Conservation (phyloP, 2,888 invertebrate genomes). For the Harpagoxenus sublaevis region DNA sequence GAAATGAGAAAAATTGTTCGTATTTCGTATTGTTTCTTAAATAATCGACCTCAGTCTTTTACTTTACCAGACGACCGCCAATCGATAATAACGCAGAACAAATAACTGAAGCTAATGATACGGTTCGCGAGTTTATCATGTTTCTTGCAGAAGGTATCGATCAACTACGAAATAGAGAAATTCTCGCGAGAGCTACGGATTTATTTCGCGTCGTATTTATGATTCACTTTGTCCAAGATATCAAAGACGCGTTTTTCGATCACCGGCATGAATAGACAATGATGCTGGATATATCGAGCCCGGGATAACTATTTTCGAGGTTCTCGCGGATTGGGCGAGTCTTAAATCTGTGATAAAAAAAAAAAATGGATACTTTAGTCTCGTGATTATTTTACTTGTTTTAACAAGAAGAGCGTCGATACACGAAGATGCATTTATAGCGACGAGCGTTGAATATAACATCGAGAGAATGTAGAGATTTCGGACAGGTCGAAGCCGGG, state of each 20-base stretch:
- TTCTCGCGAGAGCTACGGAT: background rate
- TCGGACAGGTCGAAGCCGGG: conserved; percentile 10
- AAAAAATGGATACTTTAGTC: background rate
- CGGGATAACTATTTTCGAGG: background rate
- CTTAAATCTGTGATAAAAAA: background rate
- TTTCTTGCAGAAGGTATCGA: background rate
- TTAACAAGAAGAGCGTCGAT: background rate
- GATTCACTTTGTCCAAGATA: background rate
- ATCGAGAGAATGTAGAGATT: conserved; percentile 14
- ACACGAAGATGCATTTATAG: background rate
- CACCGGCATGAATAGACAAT: background rate
- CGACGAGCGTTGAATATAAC: background rate
- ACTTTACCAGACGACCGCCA: background rate
- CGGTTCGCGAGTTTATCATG: background rate
- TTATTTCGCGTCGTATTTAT: background rate
- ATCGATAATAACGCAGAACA: background rate
- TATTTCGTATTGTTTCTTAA: background rate
- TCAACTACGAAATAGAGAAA: background rate
- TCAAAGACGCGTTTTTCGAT: background rate
- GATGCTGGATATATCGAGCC: background rate
- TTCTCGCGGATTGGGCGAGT: background rate
- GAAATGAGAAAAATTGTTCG: background rate
- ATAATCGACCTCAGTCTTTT: background rate
- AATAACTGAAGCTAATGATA: background rate
- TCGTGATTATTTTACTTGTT: background rate